phyloP scores from a whole-genome alignment of 2,888 invertebrate genomes.

The Dasysyrphus albostriatus region DNA sequence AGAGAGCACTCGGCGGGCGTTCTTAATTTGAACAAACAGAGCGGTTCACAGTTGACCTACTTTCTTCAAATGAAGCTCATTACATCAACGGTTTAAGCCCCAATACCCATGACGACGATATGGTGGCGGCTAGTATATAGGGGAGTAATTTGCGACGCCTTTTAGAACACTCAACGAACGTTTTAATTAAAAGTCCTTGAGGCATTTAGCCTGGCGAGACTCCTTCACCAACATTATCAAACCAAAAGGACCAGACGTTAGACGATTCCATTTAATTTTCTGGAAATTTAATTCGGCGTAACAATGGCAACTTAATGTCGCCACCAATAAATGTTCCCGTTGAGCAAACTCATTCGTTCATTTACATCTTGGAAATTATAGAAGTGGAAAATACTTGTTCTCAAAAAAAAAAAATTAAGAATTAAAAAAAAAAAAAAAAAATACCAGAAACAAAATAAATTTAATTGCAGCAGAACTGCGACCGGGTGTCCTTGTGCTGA shows the following conservation, averaged over 20 bases:
- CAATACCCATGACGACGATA: constrained; percentile 1
- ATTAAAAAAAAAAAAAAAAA: neutral
- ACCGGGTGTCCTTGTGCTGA: neutral
- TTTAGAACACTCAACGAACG: constrained; percentile 45
- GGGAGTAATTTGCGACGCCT: constrained; percentile 51
- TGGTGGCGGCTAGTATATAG: neutral
- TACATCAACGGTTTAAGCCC: constrained; percentile 44
- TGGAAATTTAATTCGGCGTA: constrained; percentile 68
- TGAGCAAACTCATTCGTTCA: constrained; percentile 64
- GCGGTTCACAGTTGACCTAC: constrained; percentile 47
- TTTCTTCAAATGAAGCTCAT: constrained; percentile 43
- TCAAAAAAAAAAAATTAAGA: neutral
- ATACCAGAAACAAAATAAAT: constrained; percentile 35
- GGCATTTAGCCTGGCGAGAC: constrained; percentile 38
- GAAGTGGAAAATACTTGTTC: constrained; percentile 38
- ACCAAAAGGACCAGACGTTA: constrained; percentile 17
- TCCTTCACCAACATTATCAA: constrained; percentile 27
- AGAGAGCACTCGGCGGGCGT: neutral
- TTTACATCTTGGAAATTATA: constrained; percentile 66
- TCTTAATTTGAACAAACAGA: constrained; percentile 28
- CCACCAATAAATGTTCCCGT: constrained; percentile 64
- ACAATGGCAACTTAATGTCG: constrained; percentile 70
- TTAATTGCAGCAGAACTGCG: constrained; percentile 23
- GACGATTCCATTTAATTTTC: constrained; percentile 69
- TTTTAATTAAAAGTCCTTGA: constrained; percentile 69